These are phyloP conservation scores for Papilio aristodemus DNA, from an alignment of 1,140 invertebrate species.

Conservation along the genomic window DNA sequence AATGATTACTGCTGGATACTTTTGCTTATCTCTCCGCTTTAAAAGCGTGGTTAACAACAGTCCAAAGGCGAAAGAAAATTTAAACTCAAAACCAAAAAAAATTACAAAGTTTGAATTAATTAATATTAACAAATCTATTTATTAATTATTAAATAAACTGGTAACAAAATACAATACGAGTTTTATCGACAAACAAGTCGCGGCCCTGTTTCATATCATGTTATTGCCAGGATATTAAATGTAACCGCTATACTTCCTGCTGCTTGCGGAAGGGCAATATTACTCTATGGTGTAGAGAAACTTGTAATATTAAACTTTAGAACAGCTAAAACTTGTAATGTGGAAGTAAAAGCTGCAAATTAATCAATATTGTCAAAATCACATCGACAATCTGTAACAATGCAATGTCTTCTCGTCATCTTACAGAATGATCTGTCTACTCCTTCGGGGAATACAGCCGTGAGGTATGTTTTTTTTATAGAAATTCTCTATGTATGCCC, in stretches of 20 bases:
- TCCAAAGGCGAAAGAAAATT: too few species aligned
- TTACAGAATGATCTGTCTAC: too few species aligned
- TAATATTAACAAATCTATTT: too few species aligned
- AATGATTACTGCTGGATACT: too few species aligned
- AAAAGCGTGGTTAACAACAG: too few species aligned
- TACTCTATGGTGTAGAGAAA: slow-evolving; percentile 13
- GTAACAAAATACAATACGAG: too few species aligned
- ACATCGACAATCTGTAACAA: too few species aligned
- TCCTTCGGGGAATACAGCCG: too few species aligned
- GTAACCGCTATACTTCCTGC: slow-evolving; percentile 53
- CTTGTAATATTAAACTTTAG: slow-evolving; percentile 21
- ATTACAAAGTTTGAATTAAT: not conserved
- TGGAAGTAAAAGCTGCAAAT: not conserved
- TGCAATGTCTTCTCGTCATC: too few species aligned
- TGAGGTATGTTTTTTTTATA: not conserved
- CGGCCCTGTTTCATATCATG: slow-evolving; percentile 38
- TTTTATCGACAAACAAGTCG: slow-evolving; percentile 31
- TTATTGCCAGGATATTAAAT: slow-evolving; percentile 51
- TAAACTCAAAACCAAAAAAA: too few species aligned
- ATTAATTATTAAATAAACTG: not conserved
- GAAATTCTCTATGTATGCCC: too few species aligned
- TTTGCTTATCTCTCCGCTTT: too few species aligned
- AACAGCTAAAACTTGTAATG: slow-evolving; percentile 5
- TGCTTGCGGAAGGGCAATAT: slow-evolving; percentile 33
- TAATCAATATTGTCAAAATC: not conserved